phyloP scores from a whole-genome alignment of 2,888 invertebrate genomes.

The Pristionchus japonicus region DNA sequence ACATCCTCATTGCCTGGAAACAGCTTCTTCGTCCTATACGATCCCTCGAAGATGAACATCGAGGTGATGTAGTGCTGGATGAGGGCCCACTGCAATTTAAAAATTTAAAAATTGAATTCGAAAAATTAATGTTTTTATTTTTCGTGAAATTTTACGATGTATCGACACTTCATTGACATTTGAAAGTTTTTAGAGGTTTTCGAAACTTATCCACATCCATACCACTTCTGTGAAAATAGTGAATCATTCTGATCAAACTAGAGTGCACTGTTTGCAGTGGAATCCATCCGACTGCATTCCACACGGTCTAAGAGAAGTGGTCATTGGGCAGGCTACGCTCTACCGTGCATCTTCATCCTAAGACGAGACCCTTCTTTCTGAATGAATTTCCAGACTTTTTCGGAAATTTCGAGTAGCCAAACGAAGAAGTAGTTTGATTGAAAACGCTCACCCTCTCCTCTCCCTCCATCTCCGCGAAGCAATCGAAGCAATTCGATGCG shows the following conservation, averaged over 20 bases:
- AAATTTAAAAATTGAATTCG: background rate
- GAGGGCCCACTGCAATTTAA: constrained; percentile 40
- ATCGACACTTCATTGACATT: background rate
- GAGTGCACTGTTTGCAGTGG: background rate
- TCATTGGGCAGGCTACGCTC: too few relatives aligned
- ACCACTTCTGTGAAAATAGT: background rate
- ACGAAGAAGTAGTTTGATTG: too few relatives aligned
- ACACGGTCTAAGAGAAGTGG: too few relatives aligned
- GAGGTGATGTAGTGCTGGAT: constrained; percentile 34
- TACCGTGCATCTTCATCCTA: too few relatives aligned
- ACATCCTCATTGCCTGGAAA: constrained; percentile 18
- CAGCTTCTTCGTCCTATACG: constrained; percentile 31
- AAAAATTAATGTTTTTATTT: too few relatives aligned
- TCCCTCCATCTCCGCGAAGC: constrained; percentile 7
- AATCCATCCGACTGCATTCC: background rate
- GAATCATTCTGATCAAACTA: background rate
- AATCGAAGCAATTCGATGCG: constrained; percentile 20
- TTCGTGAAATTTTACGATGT: too few relatives aligned
- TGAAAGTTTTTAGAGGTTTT: background rate
- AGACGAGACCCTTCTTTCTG: too few relatives aligned
- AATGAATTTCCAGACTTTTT: too few relatives aligned
- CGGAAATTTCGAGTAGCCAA: too few relatives aligned
- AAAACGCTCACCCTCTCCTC: background rate
- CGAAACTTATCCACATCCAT: background rate
- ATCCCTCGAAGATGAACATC: constrained; percentile 41